Evolutionary conservation across 2,888 invertebrate genomes (phyloP), one percentile per base, ranked within the genome.

Genomic region (Scrobipalpa atriplicella): DNA sequence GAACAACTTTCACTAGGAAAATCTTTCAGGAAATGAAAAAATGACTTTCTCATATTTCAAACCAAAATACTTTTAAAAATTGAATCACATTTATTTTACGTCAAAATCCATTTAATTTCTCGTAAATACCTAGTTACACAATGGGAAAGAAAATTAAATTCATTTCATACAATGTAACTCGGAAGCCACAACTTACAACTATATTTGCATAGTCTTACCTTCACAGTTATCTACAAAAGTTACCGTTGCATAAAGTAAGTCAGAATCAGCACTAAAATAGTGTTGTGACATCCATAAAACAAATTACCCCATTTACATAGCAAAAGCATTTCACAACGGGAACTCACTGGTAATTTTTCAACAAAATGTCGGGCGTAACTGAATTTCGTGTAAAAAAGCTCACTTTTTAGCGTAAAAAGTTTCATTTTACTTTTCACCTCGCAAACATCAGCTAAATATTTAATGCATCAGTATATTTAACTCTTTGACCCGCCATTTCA

Each of bases 351-450:
- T 51, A 36, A 64, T 64, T 58, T 64, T 58, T 65, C 8, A 58
- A 58, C 64, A 52, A 36, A 47, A 47, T 21, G 21, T 8, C 16
- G 56, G 18, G 19, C 7, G 51, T 29, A 52, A 38, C 60, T 36
- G 60, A 65, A 60, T 65, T 65, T 58, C 18, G 36, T 61, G 13
- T 61, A 8, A 43, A 43, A n/a, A 62, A 62, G 0, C 8, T 62
- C 9, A 62, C 39, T 62, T 62, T n/a, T 18, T 66, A 68, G 54
- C 67, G 63, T 65, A n/a, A 8, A 29, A 29, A 16, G 56, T 58
- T 58, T 62, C 13, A 41, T 62, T 21, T 18, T n/a, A 21, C 21
- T 52, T 19, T 52, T 43, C 18, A 62, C 62, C 18, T 36, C 19
- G 39, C n/a, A 11, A 61, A 61, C 16, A n/a, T 38, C 39, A 16